A percentile compares a stretch with the other conserved stretches of the same genome.
These are phyloP conservation scores for Cataglyphis cursor DNA, from an alignment of 2,888 invertebrate genomes.

Conservation along the genomic window DNA sequence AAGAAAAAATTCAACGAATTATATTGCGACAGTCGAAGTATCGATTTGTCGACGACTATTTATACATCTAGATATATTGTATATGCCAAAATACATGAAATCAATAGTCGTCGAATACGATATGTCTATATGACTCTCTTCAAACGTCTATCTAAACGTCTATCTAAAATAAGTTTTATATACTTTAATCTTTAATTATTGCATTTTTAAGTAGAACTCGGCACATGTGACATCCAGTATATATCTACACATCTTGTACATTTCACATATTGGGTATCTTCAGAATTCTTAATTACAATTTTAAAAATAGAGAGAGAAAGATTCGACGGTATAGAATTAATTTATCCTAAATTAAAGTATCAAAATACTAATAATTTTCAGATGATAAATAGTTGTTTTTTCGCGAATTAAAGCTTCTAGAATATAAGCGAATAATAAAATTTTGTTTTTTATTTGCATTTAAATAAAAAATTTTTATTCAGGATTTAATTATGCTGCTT, in stretches of 20 bases:
- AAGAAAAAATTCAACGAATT: constrained; percentile 23
- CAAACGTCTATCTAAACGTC: background rate
- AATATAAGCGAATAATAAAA: constrained; percentile 13
- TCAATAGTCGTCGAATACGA: constrained; percentile 5
- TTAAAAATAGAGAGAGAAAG: background rate
- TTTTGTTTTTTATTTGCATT: constrained; percentile 32
- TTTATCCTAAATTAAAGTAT: constrained; percentile 3
- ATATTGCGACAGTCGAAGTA: constrained; percentile 16
- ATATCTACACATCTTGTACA: too few species aligned
- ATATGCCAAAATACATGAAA: constrained; percentile 15
- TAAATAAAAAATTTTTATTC: constrained; percentile 13
- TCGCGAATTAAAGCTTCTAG: background rate
- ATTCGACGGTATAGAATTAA: background rate
- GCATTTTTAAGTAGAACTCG: background rate
- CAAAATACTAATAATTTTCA: background rate
- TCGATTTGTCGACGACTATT: constrained; percentile 29
- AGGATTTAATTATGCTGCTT: constrained; percentile 13
- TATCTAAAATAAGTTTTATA: constrained; percentile 4
- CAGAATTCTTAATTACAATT: constrained; percentile 1
- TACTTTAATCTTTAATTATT: constrained; percentile 10
- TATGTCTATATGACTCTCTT: background rate
- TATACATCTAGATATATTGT: background rate
- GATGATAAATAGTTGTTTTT: background rate
- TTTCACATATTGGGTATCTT: background rate
- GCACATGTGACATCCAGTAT: too few species aligned